phyloP scores from a whole-genome alignment of 2,797 vertebrate genomes.

The Gymnothorax javanicus region DNA sequence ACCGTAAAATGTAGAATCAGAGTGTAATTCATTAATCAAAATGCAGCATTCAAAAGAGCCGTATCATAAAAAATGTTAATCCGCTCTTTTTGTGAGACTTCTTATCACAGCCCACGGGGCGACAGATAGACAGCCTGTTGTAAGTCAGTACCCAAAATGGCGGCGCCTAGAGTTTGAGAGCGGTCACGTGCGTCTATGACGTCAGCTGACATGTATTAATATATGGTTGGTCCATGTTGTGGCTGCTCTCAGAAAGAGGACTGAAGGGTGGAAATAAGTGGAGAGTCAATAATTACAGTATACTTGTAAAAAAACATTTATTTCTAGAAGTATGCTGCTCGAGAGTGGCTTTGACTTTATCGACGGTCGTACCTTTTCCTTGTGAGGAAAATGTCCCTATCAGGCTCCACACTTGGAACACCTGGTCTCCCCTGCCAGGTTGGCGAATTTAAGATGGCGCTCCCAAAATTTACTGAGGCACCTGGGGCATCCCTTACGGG shows the following conservation, averaged over 20 bases:
- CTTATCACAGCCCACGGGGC: too few species aligned
- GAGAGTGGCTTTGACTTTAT: neutral
- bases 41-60: too few species aligned
- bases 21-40: too few species aligned
- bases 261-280: neutral
- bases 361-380: neutral
- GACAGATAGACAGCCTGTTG: too few species aligned
- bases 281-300: neutral
- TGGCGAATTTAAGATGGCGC: conserved; percentile 10
- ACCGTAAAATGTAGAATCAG: too few species aligned
- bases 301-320: neutral
- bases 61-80: too few species aligned
- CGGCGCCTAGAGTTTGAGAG: too few species aligned
- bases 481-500: conserved; percentile 52
- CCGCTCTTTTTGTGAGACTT: too few species aligned
- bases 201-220: too few species aligned
- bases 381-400: conserved; percentile 32
- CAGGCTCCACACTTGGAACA: conserved; percentile 42
- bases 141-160: too few species aligned
- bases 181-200: too few species aligned
- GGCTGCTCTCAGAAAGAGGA: neutral
- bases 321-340: neutral
- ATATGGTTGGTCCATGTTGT: neutral
- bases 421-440: conserved; percentile 51
- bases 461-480: neutral